These are phyloP conservation scores for Eupithecia subumbrata DNA, from an alignment of 2,888 invertebrate species.

Conservation along the genomic window DNA sequence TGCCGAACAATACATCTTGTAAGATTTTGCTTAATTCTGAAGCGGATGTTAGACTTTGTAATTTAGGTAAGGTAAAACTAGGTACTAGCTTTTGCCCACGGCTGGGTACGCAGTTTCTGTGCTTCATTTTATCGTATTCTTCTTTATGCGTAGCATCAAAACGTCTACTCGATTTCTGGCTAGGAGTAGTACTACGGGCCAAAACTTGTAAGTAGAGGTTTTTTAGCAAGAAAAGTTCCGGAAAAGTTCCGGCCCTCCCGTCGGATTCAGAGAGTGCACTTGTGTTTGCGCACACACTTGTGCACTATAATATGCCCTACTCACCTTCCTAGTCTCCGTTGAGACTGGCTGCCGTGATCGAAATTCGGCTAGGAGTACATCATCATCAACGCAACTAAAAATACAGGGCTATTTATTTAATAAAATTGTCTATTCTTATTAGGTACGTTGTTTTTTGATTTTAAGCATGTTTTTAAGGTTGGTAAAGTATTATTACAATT, in stretches of 20 bases:
- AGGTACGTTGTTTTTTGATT: neutral
- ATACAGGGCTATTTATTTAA: neutral
- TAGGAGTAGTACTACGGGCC: neutral
- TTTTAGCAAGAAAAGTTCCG: no score
- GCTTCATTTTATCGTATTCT: neutral
- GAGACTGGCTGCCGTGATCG: no score
- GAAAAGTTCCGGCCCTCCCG: no score
- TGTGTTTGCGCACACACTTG: no score
- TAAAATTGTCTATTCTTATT: neutral
- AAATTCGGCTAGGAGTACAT: no score
- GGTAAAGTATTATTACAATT: neutral
- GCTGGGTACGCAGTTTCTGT: neutral
- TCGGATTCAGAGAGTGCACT: no score
- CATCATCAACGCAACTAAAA: neutral
- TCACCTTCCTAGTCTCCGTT: no score
- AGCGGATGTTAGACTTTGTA: slow-evolving; percentile 5
- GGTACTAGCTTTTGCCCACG: neutral
- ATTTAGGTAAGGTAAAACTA: neutral
- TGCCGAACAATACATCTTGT: slow-evolving; percentile 30
- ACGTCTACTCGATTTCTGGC: neutral
- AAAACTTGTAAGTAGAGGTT: no score
- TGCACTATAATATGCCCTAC: no score
- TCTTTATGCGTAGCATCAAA: neutral
- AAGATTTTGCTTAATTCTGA: slow-evolving; percentile 24
- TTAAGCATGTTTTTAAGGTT: neutral